Conservation (phyloP, 2,888 invertebrate species). For the Muschampia plurimacula region DNA sequence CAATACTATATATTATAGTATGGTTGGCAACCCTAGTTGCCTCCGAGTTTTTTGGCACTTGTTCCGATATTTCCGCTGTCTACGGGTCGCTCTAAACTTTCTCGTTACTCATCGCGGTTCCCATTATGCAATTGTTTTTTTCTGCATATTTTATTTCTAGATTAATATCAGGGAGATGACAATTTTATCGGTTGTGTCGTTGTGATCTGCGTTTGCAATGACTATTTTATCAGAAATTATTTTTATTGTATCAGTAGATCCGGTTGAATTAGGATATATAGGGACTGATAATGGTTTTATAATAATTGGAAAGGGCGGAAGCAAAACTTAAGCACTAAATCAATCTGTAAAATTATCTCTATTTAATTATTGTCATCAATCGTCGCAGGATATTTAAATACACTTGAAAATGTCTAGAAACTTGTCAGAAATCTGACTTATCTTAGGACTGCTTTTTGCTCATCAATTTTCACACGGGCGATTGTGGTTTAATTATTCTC, state of each 20-base stretch:
- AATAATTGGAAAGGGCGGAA: too few relatives aligned
- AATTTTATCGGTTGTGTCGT: conserved; percentile 16
- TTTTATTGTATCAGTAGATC: background rate
- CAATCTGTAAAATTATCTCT: conserved; percentile 19
- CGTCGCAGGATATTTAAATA: conserved; percentile 17
- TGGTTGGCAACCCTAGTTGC: too few relatives aligned
- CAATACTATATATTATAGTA: too few relatives aligned
- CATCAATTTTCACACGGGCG: conserved; percentile 33
- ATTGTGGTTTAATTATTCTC: conserved; percentile 28
- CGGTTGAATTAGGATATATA: too few relatives aligned
- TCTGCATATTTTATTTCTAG: conserved; percentile 29
- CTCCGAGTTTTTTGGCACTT: conserved; percentile 61
- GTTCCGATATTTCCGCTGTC: conserved; percentile 51
- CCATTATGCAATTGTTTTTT: conserved; percentile 38
- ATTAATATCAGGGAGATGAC: conserved; percentile 28
- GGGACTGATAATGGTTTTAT: background rate
- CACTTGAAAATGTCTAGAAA: conserved; percentile 16
- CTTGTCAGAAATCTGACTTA: conserved; percentile 29
- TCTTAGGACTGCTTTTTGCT: conserved; percentile 22
- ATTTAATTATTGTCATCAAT: conserved; percentile 29
- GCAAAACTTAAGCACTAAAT: background rate
- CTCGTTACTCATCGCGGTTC: conserved; percentile 39
- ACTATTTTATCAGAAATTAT: background rate
- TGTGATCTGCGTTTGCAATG: background rate
- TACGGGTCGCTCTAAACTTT: conserved; percentile 43